These are phyloP conservation scores for Rhinichthys klamathensis DNA, from an alignment of 2,113 vertebrate genomes.

Conservation along the genomic window DNA sequence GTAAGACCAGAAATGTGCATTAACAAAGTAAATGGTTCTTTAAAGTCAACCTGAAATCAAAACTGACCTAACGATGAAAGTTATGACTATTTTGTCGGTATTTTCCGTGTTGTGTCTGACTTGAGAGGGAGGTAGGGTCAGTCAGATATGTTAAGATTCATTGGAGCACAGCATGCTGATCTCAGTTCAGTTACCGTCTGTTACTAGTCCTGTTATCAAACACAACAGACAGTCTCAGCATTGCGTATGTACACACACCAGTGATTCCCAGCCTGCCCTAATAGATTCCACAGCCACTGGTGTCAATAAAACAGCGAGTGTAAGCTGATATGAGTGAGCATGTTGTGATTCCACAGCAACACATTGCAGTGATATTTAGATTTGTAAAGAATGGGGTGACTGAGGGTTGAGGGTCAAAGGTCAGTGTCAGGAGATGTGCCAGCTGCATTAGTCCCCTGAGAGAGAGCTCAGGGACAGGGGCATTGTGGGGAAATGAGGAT, in stretches of 20 bases:
- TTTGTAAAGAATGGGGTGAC: not conserved
- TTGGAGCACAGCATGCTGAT: slow-evolving; percentile 27
- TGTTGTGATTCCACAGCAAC: slow-evolving; percentile 18
- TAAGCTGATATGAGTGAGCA: not conserved
- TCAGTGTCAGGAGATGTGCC: slow-evolving; percentile 29
- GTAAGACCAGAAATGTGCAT: not conserved
- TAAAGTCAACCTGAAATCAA: too few species aligned
- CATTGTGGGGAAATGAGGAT: slow-evolving; percentile 37
- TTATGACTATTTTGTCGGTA: not conserved
- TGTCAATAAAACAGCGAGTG: not conserved
- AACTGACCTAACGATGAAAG: not conserved
- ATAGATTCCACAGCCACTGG: not conserved
- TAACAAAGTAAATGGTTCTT: too few species aligned
- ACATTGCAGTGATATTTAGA: not conserved
- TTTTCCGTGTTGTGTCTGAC: not conserved
- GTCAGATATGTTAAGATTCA: not conserved
- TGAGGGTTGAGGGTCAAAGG: slow-evolving; percentile 15
- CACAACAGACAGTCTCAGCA: not conserved
- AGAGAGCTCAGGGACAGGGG: not conserved
- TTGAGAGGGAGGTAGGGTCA: not conserved
- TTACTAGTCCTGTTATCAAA: slow-evolving; percentile 2
- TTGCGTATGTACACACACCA: not conserved
- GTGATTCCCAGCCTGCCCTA: slow-evolving; percentile 13
- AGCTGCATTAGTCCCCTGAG: slow-evolving; percentile 4
- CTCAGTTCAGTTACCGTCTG: not conserved